These are phyloP conservation scores for Urosaurus nigricauda DNA, from an alignment of 2,797 vertebrate genomes.

Conservation along the genomic window DNA sequence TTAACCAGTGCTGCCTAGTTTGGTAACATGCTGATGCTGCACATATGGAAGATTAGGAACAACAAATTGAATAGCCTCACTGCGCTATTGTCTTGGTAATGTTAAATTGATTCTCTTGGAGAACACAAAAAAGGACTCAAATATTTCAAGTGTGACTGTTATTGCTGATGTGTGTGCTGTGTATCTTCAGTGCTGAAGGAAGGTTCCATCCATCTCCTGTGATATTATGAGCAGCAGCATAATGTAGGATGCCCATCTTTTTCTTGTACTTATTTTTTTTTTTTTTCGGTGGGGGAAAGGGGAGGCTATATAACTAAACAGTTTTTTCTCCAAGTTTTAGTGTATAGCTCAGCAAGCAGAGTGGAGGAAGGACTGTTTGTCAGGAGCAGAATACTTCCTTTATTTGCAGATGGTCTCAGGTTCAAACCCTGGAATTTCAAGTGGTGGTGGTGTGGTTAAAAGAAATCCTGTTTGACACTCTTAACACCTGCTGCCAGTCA, in stretches of 20 bases:
- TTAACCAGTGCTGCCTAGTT: constrained; percentile 32
- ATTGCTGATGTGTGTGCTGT: constrained; percentile 11
- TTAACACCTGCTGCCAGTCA: no score
- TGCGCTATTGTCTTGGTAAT: constrained; percentile 54
- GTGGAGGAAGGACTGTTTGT: no score
- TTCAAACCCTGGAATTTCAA: no score
- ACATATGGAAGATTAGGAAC: background rate
- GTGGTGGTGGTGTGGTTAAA: no score
- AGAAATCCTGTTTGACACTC: no score
- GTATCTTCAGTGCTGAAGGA: constrained; percentile 42
- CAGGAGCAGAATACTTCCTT: no score
- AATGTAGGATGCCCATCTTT: constrained; percentile 18
- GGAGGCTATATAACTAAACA: constrained; percentile 53
- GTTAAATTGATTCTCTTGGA: constrained; percentile 51
- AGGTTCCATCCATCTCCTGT: constrained; percentile 15
- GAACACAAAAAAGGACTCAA: background rate
- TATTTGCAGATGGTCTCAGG: no score
- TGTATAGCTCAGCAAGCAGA: background rate
- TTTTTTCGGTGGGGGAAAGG: background rate
- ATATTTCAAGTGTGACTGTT: constrained; percentile 44
- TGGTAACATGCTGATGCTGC: constrained; percentile 51
- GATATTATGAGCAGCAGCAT: constrained; percentile 26
- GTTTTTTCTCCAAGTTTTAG: constrained; percentile 63
- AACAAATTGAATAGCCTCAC: constrained; percentile 33
- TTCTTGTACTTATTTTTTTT: background rate